A percentile compares a stretch with the other conserved stretches of the same genome.
These are phyloP conservation scores for Eupelmus urozonus DNA, from an alignment of 2,888 invertebrate genomes.

Conservation along the genomic window DNA sequence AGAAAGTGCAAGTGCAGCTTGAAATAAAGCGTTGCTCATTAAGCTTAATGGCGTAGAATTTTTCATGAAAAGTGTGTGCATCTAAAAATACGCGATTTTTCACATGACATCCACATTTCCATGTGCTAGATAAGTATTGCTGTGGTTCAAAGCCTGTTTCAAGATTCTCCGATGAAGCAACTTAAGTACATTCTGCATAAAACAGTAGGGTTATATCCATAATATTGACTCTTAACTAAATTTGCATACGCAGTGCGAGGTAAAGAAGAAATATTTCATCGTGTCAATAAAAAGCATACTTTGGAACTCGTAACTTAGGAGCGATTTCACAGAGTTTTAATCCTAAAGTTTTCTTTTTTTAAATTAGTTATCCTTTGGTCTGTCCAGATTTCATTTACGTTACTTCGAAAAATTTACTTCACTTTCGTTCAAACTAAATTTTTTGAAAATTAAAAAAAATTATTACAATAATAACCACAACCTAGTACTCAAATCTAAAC, in stretches of 20 bases:
- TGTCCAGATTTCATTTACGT: no score
- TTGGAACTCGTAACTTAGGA: no score
- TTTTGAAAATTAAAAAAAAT: no score
- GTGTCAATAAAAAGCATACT: background rate
- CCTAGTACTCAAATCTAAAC: no score
- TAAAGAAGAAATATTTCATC: background rate
- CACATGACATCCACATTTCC: background rate
- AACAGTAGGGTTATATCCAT: background rate
- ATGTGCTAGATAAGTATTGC: background rate
- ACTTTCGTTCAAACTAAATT: no score
- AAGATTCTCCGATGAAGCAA: background rate
- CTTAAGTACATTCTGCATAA: background rate
- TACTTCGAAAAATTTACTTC: no score
- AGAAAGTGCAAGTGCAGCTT: background rate
- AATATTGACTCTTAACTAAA: conserved; percentile 3
- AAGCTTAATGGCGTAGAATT: background rate
- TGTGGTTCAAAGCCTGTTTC: background rate
- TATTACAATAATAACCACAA: no score
- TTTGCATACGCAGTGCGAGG: background rate
- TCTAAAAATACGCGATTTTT: background rate
- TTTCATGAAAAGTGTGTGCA: background rate
- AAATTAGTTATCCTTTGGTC: no score
- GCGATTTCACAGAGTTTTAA: no score
- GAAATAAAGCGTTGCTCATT: background rate
- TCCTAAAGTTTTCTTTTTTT: no score